Percentiles rank a stretch among this genome's conserved stretches.
These are phyloP conservation scores for Drosophila yakuba DNA, from an alignment of 1,140 invertebrate genomes.

Conservation along the genomic window DNA sequence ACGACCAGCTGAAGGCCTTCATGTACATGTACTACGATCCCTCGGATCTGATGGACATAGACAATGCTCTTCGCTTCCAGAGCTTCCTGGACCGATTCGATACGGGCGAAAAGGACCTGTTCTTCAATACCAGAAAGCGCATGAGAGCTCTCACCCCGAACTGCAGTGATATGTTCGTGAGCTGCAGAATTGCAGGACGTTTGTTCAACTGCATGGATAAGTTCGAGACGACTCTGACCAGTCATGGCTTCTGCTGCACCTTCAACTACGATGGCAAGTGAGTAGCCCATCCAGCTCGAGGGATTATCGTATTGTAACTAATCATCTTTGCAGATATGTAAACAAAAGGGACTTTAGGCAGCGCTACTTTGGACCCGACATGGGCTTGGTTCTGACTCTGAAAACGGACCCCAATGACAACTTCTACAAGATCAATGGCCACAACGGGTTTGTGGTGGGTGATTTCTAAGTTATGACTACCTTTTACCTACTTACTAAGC, in stretches of 20 bases:
- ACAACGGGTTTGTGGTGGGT: slow-evolving; percentile 80
- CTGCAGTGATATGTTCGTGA: slow-evolving; percentile 66
- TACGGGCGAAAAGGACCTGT: slow-evolving; percentile 57
- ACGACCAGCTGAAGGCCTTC: slow-evolving; percentile 50
- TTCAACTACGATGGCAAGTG: slow-evolving; percentile 62
- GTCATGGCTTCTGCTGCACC: slow-evolving; percentile 68
- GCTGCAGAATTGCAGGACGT: slow-evolving; percentile 59
- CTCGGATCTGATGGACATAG: slow-evolving; percentile 47
- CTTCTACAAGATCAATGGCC: slow-evolving; percentile 65
- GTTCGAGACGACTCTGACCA: slow-evolving; percentile 58
- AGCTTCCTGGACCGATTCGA: slow-evolving; percentile 65
- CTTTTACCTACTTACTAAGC: not conserved
- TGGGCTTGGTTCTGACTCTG: slow-evolving; percentile 83
- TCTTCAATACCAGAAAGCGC: slow-evolving; percentile 62
- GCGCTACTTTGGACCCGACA: slow-evolving; percentile 65
- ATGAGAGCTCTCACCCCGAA: slow-evolving; percentile 66
- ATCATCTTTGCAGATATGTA: slow-evolving; percentile 33
- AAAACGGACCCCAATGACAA: slow-evolving; percentile 76
- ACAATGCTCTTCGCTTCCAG: slow-evolving; percentile 62
- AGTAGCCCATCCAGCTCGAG: not conserved
- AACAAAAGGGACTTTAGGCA: slow-evolving; percentile 37
- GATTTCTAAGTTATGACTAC: not conserved
- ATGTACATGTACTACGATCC: slow-evolving; percentile 49
- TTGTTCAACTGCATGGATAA: slow-evolving; percentile 55
- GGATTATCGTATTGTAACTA: not conserved